Evolutionary conservation across 2,113 vertebrate species (phyloP).

Genomic region (Megatriorchis doriae): DNA sequence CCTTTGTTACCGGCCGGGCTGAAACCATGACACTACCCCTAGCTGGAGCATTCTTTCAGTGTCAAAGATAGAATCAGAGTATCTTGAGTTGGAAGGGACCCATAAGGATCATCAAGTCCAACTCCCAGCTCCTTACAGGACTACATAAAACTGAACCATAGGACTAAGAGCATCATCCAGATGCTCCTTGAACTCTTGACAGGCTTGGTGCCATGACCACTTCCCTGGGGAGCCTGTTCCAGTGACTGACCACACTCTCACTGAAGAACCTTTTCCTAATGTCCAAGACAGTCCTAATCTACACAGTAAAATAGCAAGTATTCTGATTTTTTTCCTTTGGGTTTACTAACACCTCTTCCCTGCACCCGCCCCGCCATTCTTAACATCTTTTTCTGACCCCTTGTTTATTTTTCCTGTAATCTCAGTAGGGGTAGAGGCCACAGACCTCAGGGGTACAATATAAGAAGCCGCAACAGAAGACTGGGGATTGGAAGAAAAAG

Average conservation of each 20-base stretch:
- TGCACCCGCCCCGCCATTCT: background rate
- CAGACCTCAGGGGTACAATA: background rate
- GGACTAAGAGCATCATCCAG: background rate
- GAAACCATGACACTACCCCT: no score
- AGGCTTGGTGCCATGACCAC: background rate
- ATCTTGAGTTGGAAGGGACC: background rate
- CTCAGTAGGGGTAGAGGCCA: background rate
- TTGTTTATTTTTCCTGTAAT: background rate
- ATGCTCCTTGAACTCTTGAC: background rate
- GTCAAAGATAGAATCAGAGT: background rate
- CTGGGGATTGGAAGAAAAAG: background rate
- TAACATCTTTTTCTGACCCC: background rate
- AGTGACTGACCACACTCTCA: background rate
- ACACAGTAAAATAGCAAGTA: background rate
- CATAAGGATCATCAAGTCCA: background rate
- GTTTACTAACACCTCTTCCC: background rate
- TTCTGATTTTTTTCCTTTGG: fast-evolving
- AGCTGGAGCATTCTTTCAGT: background rate
- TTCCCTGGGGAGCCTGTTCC: background rate
- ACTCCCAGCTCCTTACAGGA: background rate
- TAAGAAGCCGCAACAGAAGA: background rate
- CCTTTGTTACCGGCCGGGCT: no score
- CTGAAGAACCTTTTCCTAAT: background rate
- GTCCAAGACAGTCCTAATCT: background rate
- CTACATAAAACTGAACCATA: background rate